Evolutionary conservation across 2,888 invertebrate species (phyloP).

Genomic region (Creontiades dilutus): DNA sequence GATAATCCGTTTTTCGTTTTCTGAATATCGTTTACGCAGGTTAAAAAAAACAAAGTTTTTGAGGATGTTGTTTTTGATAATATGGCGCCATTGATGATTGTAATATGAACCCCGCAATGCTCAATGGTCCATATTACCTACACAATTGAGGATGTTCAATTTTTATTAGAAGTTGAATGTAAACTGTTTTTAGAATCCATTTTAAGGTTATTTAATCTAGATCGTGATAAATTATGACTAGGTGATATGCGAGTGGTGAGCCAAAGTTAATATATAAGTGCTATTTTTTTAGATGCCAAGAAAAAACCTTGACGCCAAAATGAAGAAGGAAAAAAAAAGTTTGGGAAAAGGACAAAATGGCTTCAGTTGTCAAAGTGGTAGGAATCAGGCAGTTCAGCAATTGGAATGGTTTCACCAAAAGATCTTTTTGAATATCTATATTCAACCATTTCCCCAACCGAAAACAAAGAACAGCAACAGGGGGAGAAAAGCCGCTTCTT

Average conservation of each 20-base stretch:
- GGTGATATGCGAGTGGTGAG: neutral
- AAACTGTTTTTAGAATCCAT: neutral
- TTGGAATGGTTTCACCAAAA: too few species aligned
- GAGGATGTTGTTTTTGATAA: neutral
- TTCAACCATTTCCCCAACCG: too few species aligned
- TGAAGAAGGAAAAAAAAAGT: too few species aligned
- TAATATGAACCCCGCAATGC: neutral
- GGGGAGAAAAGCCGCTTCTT: too few species aligned
- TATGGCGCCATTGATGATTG: neutral
- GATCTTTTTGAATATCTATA: too few species aligned
- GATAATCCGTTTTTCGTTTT: neutral
- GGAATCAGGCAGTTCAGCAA: too few species aligned
- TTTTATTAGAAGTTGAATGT: neutral
- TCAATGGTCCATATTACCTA: neutral
- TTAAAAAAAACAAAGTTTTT: neutral
- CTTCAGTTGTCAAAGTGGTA: too few species aligned
- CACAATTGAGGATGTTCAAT: neutral
- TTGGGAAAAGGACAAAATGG: too few species aligned
- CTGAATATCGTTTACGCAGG: conserved; percentile 1
- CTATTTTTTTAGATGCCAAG: too few species aligned
- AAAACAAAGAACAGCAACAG: too few species aligned
- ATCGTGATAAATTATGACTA: neutral
- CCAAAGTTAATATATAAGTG: neutral
- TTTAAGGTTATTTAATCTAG: neutral
- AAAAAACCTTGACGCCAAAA: too few species aligned